Conservation (phyloP, 2,113 vertebrate species). For the Madoqua kirkii region DNA sequence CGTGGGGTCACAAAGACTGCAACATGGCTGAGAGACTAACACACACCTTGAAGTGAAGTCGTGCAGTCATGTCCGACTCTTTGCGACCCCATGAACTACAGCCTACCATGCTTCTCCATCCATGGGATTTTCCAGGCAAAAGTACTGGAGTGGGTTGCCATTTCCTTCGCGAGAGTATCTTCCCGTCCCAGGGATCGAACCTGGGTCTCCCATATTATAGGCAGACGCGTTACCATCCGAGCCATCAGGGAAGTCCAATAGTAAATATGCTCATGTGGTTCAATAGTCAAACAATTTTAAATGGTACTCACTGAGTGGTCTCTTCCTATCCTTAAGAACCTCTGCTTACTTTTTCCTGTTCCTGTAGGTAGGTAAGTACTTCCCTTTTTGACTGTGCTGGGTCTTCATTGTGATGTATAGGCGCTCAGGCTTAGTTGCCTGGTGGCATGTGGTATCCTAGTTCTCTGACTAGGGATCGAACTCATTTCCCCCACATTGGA, state of each 20-base stretch:
- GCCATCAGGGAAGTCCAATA: too few relatives aligned
- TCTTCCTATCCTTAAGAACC: not conserved
- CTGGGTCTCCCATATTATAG: fast-evolving
- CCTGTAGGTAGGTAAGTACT: not conserved
- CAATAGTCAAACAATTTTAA: not conserved
- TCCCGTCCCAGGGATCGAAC: too few relatives aligned
- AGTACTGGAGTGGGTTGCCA: too few relatives aligned
- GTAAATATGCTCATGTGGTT: not conserved
- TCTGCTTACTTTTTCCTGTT: not conserved
- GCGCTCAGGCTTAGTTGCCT: not conserved
- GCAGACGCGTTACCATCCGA: too few relatives aligned
- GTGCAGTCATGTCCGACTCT: too few relatives aligned
- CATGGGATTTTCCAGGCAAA: too few relatives aligned
- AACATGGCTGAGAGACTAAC: not conserved
- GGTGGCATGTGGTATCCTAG: not conserved
- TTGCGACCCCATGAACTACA: too few relatives aligned
- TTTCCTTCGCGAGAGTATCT: too few relatives aligned
- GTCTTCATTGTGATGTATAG: not conserved
- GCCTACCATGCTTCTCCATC: too few relatives aligned
- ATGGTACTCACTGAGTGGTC: not conserved
- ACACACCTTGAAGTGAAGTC: too few relatives aligned
- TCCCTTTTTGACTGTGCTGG: not conserved
- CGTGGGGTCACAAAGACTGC: not conserved
- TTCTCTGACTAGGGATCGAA: not conserved
- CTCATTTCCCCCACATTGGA: not conserved